Evolutionary conservation across 2,797 vertebrate genomes (phyloP).

Genomic region (Molossus molossus): DNA sequence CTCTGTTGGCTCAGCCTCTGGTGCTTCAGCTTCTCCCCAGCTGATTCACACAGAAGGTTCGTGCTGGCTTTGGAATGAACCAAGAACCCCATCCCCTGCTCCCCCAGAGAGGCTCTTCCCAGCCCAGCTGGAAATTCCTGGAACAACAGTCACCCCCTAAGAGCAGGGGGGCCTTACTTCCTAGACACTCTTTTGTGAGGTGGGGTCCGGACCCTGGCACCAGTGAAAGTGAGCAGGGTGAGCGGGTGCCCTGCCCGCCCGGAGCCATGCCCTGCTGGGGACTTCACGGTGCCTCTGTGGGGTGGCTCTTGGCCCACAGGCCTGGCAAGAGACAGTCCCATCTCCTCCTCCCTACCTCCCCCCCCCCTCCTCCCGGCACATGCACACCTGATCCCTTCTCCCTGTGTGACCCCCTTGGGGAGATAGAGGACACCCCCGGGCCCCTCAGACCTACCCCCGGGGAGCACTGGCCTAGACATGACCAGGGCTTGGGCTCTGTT

Average conservation of each 20-base stretch:
- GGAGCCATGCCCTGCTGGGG: not conserved
- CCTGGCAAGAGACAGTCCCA: not conserved
- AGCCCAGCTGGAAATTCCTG: not conserved
- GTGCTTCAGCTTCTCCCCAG: not conserved
- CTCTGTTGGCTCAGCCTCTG: not conserved
- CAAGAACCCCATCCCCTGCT: not conserved
- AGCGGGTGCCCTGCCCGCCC: not conserved
- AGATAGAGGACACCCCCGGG: not conserved
- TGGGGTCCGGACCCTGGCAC: not conserved
- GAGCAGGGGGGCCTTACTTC: not conserved
- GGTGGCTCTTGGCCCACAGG: too few species aligned
- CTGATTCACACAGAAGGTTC: not conserved
- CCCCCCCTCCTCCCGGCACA: not conserved
- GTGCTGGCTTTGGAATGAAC: rapidly evolving
- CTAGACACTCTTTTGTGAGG: not conserved
- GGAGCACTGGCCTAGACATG: not conserved
- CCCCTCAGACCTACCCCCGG: not conserved
- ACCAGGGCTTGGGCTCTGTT: too few species aligned
- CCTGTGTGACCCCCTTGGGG: not conserved
- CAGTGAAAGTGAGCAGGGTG: not conserved
- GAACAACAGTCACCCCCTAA: not conserved
- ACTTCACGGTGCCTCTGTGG: rapidly evolving
- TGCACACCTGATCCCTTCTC: not conserved
- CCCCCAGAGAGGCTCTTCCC: not conserved
- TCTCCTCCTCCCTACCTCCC: too few species aligned